Conservation (phyloP, 2,113 vertebrate genomes). For the Cyprinodon brontotheroides region DNA sequence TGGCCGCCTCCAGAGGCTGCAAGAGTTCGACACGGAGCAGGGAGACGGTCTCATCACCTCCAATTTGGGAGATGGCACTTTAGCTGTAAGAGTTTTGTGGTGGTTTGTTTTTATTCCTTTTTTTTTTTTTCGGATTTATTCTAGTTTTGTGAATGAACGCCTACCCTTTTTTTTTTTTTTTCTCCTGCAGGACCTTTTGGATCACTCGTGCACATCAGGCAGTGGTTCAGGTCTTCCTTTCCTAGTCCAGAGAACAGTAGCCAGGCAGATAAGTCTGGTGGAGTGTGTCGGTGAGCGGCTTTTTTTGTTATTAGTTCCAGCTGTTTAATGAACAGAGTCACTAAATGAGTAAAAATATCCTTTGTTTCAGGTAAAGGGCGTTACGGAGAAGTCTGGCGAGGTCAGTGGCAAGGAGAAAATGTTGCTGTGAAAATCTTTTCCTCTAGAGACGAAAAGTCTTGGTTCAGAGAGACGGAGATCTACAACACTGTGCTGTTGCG, state of each 20-base stretch:
- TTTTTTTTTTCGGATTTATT: not conserved
- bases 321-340: not conserved
- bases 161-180: not conserved
- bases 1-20: slow-evolving; percentile 73
- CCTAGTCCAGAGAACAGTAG: slow-evolving; percentile 96
- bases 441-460: slow-evolving; percentile 84
- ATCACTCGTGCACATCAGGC: slow-evolving; percentile 96
- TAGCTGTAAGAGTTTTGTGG: slow-evolving; percentile 64
- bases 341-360: not conserved
- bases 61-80: slow-evolving; percentile 81
- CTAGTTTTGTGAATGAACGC: not conserved
- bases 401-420: slow-evolving; percentile 85
- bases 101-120: not conserved
- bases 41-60: slow-evolving; percentile 82
- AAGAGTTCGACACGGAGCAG: slow-evolving; percentile 77
- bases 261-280: slow-evolving; percentile 94
- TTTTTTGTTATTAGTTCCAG: not conserved
- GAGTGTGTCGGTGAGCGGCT: slow-evolving; percentile 91
- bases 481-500: slow-evolving; percentile 84
- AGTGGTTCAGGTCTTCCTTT: slow-evolving; percentile 98
- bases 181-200: slow-evolving; percentile 87
- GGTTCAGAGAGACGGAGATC: slow-evolving; percentile 85
- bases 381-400: slow-evolving; percentile 85
- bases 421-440: slow-evolving; percentile 86
- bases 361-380: slow-evolving; percentile 77